Base-by-base conservation (phyloP, 2,888 invertebrate genomes). In the Melieria omissa region DNA sequence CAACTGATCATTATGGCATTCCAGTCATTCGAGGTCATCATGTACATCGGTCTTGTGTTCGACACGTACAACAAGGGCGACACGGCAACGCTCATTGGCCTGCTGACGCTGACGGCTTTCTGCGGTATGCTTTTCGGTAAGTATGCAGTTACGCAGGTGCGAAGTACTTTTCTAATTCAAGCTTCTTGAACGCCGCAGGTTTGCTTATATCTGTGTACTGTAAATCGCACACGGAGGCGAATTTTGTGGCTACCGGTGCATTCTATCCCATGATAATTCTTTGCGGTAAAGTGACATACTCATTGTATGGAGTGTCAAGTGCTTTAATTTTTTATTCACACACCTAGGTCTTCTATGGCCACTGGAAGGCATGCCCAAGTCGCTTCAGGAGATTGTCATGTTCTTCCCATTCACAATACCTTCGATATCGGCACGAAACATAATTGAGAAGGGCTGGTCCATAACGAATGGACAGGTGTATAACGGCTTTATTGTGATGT, bases 241-340 rank as follows among this genome's bases (percentile, higher is more conserved):
- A 96, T 88, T 95, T 95, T 84, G 89, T 94, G 10, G 91, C 95
- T 0, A 92, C 96, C 0, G 97, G 97, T 12, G 94, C 93, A 75
- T 96, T 97, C 83, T 97, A 96, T 83, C 96, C 97, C 0, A 92
- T 95, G 89, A 91, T 97, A 75, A 88, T 97, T 75, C 88, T 96
- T 6, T 94, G 95, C 84, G 96, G 96, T 95, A 86, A 88, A 91
- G 88, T 44, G 12, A n/a, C 6, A 29, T 29, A 29, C 29, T 29
- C 29, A 29, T 29, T 29, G 2, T 29, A 29, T 29, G 29, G 29
- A 29, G 29, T 29, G 29, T 29, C 29, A 29, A 29, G 29, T 29
- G 29, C 3, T 29, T 29, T 29, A 29, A 29, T 29, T 29, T 29
- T 16, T 29, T 29, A 29, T 29, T 29, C 29, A 7, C n/a, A 4